A percentile compares a stretch with the other conserved stretches of the same genome.
Evolutionary conservation across 1,140 invertebrate genomes (phyloP).

Genomic region (Caenorhabditis elegans): DNA sequence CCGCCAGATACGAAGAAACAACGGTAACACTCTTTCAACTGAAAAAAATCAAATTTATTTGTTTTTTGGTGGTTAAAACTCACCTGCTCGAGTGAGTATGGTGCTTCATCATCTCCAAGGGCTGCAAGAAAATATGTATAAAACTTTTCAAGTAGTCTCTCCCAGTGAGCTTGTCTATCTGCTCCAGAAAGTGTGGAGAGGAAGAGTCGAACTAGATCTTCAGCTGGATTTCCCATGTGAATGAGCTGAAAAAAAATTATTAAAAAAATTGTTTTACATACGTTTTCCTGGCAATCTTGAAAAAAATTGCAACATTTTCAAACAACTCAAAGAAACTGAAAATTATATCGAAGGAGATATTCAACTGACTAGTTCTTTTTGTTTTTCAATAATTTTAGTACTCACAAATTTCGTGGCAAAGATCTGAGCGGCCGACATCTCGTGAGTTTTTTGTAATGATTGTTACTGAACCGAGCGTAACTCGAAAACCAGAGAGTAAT

Average conservation of each 20-base stretch:
- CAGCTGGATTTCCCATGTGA: conserved; percentile 31
- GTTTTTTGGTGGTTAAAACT: background rate
- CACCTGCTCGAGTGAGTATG: conserved; percentile 35
- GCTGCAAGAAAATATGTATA: conserved; percentile 15
- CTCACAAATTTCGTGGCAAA: too few relatives aligned
- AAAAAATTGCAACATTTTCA: too few relatives aligned
- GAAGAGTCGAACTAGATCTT: conserved; percentile 21
- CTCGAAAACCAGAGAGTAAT: too few relatives aligned
- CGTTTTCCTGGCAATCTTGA: too few relatives aligned
- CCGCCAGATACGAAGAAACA: background rate
- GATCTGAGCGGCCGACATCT: too few relatives aligned
- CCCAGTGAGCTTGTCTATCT: conserved; percentile 32
- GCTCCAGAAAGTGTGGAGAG: conserved; percentile 9
- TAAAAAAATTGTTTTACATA: too few relatives aligned
- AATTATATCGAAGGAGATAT: too few relatives aligned
- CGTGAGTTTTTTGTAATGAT: too few relatives aligned
- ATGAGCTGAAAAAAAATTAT: background rate
- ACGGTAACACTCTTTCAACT: conserved; percentile 25
- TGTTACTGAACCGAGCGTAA: too few relatives aligned
- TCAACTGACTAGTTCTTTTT: too few relatives aligned
- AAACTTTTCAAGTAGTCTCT: background rate
- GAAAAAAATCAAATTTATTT: background rate
- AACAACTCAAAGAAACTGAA: too few relatives aligned
- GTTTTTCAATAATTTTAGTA: too few relatives aligned
- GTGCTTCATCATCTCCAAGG: background rate